Evolutionary conservation across 1,140 invertebrate species (phyloP).

Genomic region (Periplaneta americana): DNA sequence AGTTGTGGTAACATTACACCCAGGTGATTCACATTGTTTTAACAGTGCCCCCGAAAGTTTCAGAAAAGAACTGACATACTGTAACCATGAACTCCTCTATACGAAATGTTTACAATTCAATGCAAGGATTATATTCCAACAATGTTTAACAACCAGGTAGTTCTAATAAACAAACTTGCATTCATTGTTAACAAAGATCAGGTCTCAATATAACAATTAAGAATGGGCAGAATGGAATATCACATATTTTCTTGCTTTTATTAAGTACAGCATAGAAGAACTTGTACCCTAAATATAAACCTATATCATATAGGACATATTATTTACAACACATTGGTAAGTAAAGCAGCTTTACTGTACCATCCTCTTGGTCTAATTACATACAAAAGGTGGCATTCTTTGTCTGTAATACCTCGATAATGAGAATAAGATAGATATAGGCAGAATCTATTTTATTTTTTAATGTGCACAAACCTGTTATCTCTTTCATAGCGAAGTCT

Average conservation of each 20-base stretch:
- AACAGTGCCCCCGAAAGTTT: neutral
- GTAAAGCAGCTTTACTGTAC: neutral
- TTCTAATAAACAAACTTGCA: neutral
- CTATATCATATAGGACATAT: neutral
- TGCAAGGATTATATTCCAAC: neutral
- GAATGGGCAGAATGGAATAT: slow-evolving; percentile 13
- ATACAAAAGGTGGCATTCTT: neutral
- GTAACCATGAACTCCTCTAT: neutral
- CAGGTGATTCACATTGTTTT: neutral
- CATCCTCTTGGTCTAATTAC: neutral
- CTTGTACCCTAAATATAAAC: slow-evolving; percentile 5
- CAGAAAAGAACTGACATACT: neutral
- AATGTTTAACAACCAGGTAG: slow-evolving; percentile 1
- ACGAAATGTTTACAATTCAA: neutral
- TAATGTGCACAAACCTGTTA: neutral
- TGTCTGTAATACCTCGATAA: neutral
- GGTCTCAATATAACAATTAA: slow-evolving; percentile 14
- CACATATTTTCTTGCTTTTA: slow-evolving; percentile 10
- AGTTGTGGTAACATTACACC: neutral
- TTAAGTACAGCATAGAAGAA: slow-evolving; percentile 9
- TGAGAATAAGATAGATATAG: neutral
- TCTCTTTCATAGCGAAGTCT: neutral
- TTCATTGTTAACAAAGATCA: slow-evolving; percentile 12
- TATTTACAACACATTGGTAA: neutral
- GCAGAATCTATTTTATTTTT: neutral